Conservation (phyloP, 1,140 invertebrate genomes). For the Pachypsylla venusta region DNA sequence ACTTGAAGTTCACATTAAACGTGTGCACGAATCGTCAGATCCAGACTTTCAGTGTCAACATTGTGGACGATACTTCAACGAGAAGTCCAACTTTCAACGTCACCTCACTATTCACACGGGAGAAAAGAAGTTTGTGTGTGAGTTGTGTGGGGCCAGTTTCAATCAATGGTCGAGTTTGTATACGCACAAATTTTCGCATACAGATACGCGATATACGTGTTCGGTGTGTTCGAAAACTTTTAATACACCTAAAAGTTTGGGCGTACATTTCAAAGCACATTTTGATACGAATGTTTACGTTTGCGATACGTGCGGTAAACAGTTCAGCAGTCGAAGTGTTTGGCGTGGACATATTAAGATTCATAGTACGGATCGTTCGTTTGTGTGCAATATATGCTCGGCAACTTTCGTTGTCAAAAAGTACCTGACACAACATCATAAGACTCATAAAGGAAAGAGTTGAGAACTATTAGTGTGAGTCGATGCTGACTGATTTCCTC, state of each 20-base stretch:
- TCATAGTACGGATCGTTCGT: conserved; percentile 35
- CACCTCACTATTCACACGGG: conserved; percentile 38
- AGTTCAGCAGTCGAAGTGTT: background rate
- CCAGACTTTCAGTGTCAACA: conserved; percentile 31
- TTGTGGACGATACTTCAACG: conserved; percentile 41
- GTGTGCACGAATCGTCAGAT: background rate
- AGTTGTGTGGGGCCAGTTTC: conserved; percentile 19
- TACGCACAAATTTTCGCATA: conserved; percentile 56
- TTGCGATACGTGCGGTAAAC: background rate
- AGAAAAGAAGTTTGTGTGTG: conserved; percentile 42
- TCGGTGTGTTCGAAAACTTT: conserved; percentile 37
- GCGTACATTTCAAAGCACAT: background rate
- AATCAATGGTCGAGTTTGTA: conserved; percentile 42
- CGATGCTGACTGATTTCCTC: too few species aligned
- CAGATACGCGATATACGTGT: conserved; percentile 46
- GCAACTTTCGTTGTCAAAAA: conserved; percentile 39
- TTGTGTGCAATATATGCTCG: conserved; percentile 73
- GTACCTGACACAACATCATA: conserved; percentile 36
- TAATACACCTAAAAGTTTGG: conserved; percentile 1
- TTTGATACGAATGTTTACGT: background rate
- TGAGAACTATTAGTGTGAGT: background rate
- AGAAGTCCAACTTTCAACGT: conserved; percentile 34
- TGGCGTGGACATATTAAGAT: conserved; percentile 5
- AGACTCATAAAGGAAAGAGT: conserved; percentile 29
- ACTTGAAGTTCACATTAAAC: background rate